These are phyloP conservation scores for Nemurella pictetii DNA, from an alignment of 2,888 invertebrate genomes.

Conservation along the genomic window DNA sequence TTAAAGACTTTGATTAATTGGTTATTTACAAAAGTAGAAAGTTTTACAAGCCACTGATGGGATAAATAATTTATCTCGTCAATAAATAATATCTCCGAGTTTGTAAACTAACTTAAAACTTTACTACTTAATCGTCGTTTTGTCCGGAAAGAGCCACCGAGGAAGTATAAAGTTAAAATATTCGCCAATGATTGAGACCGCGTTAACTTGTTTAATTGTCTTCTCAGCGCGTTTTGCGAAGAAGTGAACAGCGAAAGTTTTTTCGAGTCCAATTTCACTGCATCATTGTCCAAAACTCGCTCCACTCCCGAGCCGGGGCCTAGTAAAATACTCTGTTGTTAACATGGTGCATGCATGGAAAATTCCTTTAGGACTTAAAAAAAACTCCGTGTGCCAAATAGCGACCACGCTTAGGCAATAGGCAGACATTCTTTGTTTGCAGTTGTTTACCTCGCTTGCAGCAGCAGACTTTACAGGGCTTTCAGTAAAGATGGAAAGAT, in stretches of 20 bases:
- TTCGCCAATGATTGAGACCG: not conserved
- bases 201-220: not conserved
- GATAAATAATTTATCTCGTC: not conserved
- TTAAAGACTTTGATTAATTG: not conserved
- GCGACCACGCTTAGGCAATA: too few species aligned
- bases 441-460: too few species aligned
- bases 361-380: too few species aligned
- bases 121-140: not conserved
- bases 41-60: not conserved
- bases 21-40: not conserved
- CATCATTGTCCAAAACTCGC: too few species aligned
- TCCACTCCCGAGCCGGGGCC: too few species aligned
- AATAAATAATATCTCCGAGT: not conserved
- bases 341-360: too few species aligned
- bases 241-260: not conserved
- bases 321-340: too few species aligned
- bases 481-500: too few species aligned
- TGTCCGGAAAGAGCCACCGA: not conserved
- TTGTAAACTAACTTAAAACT: not conserved
- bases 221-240: not conserved
- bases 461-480: too few species aligned
- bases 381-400: too few species aligned
- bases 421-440: too few species aligned
- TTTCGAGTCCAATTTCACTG: not conserved
- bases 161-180: not conserved